A percentile compares a stretch with the other conserved stretches of the same genome.
These are phyloP conservation scores for Danio jaintianensis DNA, from an alignment of 2,797 vertebrate genomes.

Conservation along the genomic window DNA sequence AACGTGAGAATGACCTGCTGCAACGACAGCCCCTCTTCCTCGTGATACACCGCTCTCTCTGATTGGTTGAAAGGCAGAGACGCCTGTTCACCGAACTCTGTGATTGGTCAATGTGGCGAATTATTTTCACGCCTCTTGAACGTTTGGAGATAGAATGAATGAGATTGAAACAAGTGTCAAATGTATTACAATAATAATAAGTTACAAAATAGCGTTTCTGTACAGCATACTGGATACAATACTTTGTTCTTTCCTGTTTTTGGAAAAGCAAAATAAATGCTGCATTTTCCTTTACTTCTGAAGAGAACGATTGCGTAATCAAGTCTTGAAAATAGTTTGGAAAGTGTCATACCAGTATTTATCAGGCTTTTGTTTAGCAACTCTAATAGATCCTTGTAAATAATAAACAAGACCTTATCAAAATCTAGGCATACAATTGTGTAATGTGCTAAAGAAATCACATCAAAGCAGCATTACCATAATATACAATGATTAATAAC, in stretches of 20 bases:
- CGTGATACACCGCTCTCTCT: neutral
- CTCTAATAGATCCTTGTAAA: neutral
- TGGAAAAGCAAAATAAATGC: neutral
- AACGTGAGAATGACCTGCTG: neutral
- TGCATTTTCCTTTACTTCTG: neutral
- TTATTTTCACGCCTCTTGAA: constrained; percentile 2
- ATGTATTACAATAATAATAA: no score
- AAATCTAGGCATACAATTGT: neutral
- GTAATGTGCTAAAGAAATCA: neutral
- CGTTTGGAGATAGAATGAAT: neutral
- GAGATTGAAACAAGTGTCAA: neutral
- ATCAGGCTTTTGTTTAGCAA: constrained; percentile 5
- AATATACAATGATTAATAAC: neutral
- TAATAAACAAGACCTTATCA: neutral
- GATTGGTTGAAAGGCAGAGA: constrained; percentile 53
- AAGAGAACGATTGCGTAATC: neutral
- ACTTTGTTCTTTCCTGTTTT: neutral
- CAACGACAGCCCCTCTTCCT: neutral
- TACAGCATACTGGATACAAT: neutral
- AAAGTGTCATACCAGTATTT: neutral
- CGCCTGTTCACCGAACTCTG: constrained; percentile 45
- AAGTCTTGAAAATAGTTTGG: neutral
- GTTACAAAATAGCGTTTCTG: neutral
- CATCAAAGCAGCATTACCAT: neutral
- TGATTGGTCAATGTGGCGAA: constrained; percentile 46